Conservation (phyloP, 64 coral and sea anemone genomes). For the Porites australiensis region DNA sequence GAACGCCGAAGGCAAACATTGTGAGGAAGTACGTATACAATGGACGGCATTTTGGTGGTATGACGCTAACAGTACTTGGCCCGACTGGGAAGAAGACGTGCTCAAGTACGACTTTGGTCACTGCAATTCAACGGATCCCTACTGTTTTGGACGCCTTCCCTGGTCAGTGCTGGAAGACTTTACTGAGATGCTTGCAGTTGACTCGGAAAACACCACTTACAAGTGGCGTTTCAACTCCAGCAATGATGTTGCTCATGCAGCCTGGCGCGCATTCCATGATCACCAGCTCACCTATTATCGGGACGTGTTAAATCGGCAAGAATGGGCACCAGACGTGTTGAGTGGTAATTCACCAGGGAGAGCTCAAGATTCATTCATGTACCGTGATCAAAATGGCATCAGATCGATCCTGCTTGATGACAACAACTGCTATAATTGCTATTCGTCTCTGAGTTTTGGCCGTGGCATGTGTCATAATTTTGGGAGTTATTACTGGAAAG, state of each 20-base stretch:
- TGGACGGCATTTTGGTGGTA: slow-evolving; percentile 27
- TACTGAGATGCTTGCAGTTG: slow-evolving; percentile 30
- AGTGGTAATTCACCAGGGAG: no score
- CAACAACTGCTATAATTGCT: neutral
- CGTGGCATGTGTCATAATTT: neutral
- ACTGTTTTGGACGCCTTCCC: slow-evolving; percentile 44
- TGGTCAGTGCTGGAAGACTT: neutral
- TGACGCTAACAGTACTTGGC: neutral
- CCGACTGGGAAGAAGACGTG: slow-evolving; percentile 2
- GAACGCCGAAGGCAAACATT: neutral
- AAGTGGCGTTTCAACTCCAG: neutral
- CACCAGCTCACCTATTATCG: neutral
- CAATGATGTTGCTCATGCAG: slow-evolving; percentile 14
- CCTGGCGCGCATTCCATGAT: slow-evolving; percentile 48
- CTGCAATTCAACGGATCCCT: neutral
- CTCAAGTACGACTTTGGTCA: slow-evolving; percentile 14
- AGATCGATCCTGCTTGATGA: neutral
- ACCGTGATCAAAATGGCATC: neutral
- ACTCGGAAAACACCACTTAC: slow-evolving; percentile 9
- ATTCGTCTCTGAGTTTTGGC: neutral
- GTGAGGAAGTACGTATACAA: neutral
- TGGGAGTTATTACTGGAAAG: neutral
- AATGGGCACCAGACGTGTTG: no score
- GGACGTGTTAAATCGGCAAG: neutral
- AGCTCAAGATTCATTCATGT: slow-evolving; percentile 7